Evolutionary conservation across 1,140 invertebrate species (phyloP).

Genomic region (Drosophila azteca): DNA sequence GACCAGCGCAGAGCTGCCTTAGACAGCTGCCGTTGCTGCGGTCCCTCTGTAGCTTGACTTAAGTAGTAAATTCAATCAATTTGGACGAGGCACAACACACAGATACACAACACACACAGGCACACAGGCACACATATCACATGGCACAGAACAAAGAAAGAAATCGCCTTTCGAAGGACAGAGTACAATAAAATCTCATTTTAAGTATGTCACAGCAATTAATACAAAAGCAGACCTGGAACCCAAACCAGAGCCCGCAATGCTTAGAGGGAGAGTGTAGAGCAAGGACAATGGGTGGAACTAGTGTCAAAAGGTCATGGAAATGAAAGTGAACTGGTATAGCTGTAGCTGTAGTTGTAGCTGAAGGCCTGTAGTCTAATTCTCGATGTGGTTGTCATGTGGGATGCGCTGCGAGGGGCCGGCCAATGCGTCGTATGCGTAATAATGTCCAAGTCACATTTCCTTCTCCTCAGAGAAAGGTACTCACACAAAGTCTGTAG

Average conservation of each 20-base stretch:
- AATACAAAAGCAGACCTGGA: constrained; percentile 45
- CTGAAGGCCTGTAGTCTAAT: constrained; percentile 1
- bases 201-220: constrained; percentile 66
- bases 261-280: not conserved
- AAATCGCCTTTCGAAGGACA: constrained; percentile 11
- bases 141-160: constrained; percentile 33
- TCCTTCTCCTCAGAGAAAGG: constrained; percentile 20
- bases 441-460: constrained; percentile 12
- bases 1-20: constrained; percentile 38
- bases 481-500: constrained; percentile 10
- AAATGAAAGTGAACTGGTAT: constrained; percentile 30
- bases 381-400: constrained; percentile 10
- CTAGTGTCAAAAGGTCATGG: constrained; percentile 36
- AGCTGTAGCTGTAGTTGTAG: not conserved
- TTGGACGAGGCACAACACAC: constrained; percentile 32
- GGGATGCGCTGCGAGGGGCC: constrained; percentile 1
- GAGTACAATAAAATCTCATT: constrained; percentile 61
- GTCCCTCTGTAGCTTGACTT: constrained; percentile 45
- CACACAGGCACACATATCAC: constrained; percentile 16
- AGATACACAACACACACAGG: too few species aligned
- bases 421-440: constrained; percentile 37
- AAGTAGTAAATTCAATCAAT: constrained; percentile 69
- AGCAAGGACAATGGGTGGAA: constrained; percentile 3
- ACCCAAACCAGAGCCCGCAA: constrained; percentile 22
- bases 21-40: constrained; percentile 29